phyloP scores from a whole-genome alignment of 2,113 vertebrate species.

The Indicator indicator region DNA sequence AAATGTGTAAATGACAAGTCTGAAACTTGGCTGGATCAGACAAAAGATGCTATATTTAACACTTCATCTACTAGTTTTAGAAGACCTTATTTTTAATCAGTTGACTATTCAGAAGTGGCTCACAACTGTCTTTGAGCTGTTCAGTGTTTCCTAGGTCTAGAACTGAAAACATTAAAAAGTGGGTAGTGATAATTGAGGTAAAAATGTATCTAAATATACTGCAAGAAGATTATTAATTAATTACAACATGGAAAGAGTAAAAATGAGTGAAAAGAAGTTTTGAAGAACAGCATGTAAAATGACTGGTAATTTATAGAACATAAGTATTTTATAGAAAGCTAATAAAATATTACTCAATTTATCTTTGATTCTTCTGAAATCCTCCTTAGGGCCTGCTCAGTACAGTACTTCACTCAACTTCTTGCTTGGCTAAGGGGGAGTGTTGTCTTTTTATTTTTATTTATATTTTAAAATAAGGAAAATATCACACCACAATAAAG shows the following conservation, averaged over 20 bases:
- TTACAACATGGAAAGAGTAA: background rate
- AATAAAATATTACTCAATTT: slow-evolving; percentile 18
- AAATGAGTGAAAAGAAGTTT: slow-evolving; percentile 10
- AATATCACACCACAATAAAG: background rate
- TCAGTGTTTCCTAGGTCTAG: background rate
- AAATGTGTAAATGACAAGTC: slow-evolving; percentile 66
- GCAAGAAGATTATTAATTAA: background rate
- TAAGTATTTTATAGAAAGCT: background rate
- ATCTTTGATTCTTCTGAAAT: slow-evolving; percentile 12
- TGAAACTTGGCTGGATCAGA: slow-evolving; percentile 60
- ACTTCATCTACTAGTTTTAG: slow-evolving; percentile 63
- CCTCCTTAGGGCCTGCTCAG: background rate
- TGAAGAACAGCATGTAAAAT: background rate
- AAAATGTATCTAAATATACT: background rate
- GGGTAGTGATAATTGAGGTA: background rate
- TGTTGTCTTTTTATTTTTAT: slow-evolving; percentile 19
- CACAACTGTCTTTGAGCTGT: background rate
- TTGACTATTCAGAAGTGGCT: background rate
- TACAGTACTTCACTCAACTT: background rate
- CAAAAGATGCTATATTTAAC: slow-evolving; percentile 57
- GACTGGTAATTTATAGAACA: background rate
- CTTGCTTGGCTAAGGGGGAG: background rate
- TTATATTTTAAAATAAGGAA: background rate
- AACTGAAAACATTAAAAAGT: background rate
- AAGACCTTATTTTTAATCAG: slow-evolving; percentile 39